These are phyloP conservation scores for Acleris literana DNA, from an alignment of 2,888 invertebrate genomes.

Conservation along the genomic window DNA sequence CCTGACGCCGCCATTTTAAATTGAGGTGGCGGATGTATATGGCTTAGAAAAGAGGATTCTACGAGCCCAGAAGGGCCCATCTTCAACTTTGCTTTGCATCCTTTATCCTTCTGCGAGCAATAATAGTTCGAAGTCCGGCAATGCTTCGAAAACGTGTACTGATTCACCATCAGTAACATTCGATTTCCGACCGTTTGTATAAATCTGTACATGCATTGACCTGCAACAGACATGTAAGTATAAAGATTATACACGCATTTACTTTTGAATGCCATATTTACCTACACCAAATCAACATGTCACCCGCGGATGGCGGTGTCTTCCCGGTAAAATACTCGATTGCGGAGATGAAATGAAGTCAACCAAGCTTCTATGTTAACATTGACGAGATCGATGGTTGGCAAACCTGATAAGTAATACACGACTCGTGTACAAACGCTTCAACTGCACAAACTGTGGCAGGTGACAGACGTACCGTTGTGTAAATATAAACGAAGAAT, in stretches of 20 bases:
- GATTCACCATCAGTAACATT: constrained; percentile 17
- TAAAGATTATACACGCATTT: not conserved
- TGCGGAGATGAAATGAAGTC: too few relatives aligned
- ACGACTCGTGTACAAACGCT: too few relatives aligned
- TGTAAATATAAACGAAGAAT: too few relatives aligned
- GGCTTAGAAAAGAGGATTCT: not conserved
- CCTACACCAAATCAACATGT: too few relatives aligned
- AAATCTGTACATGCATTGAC: not conserved
- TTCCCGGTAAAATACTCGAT: too few relatives aligned
- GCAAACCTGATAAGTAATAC: too few relatives aligned
- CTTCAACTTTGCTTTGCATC: constrained; percentile 18
- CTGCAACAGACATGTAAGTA: constrained; percentile 1
- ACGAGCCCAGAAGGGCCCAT: not conserved
- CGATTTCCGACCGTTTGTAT: not conserved
- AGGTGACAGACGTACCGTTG: too few relatives aligned
- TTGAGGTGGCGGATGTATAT: constrained; percentile 11
- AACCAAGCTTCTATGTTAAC: too few relatives aligned
- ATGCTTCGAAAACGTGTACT: constrained; percentile 20
- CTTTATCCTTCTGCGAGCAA: constrained; percentile 24
- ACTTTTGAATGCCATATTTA: too few relatives aligned
- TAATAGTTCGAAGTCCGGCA: constrained; percentile 12
- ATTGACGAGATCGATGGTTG: too few relatives aligned
- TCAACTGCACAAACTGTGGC: too few relatives aligned
- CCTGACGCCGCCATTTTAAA: not conserved
- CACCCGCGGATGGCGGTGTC: too few relatives aligned